A percentile compares a stretch with the other conserved stretches of the same genome.
These are phyloP conservation scores for Drosophila azteca DNA, from an alignment of 1,140 invertebrate genomes.

Conservation along the genomic window DNA sequence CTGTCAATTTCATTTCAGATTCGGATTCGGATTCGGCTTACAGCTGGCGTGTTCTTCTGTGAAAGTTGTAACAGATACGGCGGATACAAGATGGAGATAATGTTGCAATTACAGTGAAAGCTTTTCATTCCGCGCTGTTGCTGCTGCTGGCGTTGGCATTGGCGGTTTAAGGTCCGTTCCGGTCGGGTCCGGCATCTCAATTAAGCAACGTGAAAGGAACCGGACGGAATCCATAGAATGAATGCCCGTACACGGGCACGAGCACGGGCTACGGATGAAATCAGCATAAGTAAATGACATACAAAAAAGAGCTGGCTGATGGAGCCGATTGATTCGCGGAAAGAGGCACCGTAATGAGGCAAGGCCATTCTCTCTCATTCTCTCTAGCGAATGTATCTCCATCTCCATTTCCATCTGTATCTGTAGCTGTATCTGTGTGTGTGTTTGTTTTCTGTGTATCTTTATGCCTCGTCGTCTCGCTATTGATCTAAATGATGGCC, in stretches of 20 bases:
- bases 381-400: conserved; percentile 20
- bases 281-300: conserved; percentile 72
- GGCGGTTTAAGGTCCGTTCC: conserved; percentile 17
- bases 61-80: conserved; percentile 31
- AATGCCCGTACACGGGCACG: conserved; percentile 1
- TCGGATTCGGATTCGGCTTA: conserved; percentile 24
- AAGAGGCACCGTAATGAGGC: conserved; percentile 41
- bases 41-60: conserved; percentile 17
- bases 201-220: conserved; percentile 55
- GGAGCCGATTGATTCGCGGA: conserved; percentile 64
- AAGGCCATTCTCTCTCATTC: conserved; percentile 28
- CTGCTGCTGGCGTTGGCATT: conserved; percentile 14
- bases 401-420: conserved; percentile 26
- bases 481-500: conserved; percentile 80
- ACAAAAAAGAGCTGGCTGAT: conserved; percentile 38
- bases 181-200: conserved; percentile 46
- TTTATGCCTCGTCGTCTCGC: conserved; percentile 30
- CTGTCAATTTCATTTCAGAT: conserved; percentile 65
- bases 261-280: conserved; percentile 21
- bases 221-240: conserved; percentile 1
- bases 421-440: conserved; percentile 34
- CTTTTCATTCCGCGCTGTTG: conserved; percentile 44
- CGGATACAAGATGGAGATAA: conserved; percentile 38
- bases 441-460: conserved; percentile 21
- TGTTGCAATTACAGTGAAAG: conserved; percentile 77